Percentiles rank a stretch among this genome's conserved stretches.
Conservation (phyloP, 2,888 invertebrate species). For the Apotomis betuletana region DNA sequence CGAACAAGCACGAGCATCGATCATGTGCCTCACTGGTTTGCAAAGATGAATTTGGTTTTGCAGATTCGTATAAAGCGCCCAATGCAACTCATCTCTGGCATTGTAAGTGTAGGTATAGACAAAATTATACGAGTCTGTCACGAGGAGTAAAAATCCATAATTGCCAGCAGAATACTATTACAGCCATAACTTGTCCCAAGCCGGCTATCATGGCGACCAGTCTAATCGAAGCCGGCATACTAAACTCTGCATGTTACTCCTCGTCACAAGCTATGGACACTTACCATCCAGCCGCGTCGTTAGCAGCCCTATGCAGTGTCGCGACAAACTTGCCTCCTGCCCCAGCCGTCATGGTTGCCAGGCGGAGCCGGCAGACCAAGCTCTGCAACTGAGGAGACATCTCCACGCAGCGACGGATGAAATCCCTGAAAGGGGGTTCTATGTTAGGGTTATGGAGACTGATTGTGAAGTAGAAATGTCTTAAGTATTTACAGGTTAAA, state of each 20-base stretch:
- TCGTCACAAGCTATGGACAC: not conserved
- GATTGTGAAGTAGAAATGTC: not conserved
- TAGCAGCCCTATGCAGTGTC: constrained; percentile 66
- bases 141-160: too few relatives aligned
- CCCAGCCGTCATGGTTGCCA: constrained; percentile 87
- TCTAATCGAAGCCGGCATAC: not conserved
- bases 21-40: too few relatives aligned
- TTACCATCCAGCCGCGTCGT: constrained; percentile 75
- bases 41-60: too few relatives aligned
- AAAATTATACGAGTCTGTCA: too few relatives aligned
- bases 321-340: constrained; percentile 71
- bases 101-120: too few relatives aligned
- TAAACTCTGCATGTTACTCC: not conserved
- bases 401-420: constrained; percentile 90
- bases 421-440: constrained; percentile 72
- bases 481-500: not conserved
- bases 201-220: not conserved
- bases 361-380: constrained; percentile 87
- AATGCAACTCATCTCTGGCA: too few relatives aligned
- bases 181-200: too few relatives aligned
- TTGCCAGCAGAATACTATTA: too few relatives aligned
- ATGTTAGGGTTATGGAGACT: constrained; percentile 12
- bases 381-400: constrained; percentile 90
- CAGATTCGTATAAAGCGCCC: too few relatives aligned
- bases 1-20: too few relatives aligned